These are phyloP conservation scores for Nesidiocoris tenuis DNA, from an alignment of 2,888 invertebrate species.

Conservation along the genomic window DNA sequence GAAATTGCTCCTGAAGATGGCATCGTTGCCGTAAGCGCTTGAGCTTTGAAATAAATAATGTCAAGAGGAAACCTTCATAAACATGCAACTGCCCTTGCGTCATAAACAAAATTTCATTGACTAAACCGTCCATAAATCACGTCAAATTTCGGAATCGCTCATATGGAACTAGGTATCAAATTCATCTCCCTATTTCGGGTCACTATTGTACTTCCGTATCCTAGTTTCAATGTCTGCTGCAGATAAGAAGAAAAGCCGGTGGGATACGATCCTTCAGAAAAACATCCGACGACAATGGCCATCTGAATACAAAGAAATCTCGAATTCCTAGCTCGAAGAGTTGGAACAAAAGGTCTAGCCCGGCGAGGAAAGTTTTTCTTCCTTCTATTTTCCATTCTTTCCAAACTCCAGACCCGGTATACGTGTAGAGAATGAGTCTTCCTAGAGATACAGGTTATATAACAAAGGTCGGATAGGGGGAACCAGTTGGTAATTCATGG, in stretches of 20 bases:
- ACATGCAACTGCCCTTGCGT: too few species aligned
- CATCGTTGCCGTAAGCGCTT: too few species aligned
- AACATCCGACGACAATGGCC: not conserved
- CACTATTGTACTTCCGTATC: too few species aligned
- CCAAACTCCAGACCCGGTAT: not conserved
- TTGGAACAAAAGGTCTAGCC: not conserved
- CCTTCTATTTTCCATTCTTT: not conserved
- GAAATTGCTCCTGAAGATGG: too few species aligned
- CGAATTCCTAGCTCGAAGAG: not conserved
- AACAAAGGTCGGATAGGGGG: slow-evolving; percentile 7
- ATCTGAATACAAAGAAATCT: not conserved
- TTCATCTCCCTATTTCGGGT: too few species aligned
- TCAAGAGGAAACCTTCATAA: too few species aligned
- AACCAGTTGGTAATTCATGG: slow-evolving; percentile 30
- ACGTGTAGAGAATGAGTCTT: not conserved
- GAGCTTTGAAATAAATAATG: too few species aligned
- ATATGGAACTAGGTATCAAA: too few species aligned
- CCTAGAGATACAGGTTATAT: slow-evolving; percentile 21
- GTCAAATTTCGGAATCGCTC: too few species aligned
- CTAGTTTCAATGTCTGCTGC: too few species aligned
- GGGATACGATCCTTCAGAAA: not conserved
- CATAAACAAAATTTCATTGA: too few species aligned
- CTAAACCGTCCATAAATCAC: too few species aligned
- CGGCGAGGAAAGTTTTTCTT: not conserved
- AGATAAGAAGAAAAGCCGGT: not conserved